A percentile compares a stretch with the other conserved stretches of the same genome.
phyloP scores from a whole-genome alignment of 2,888 invertebrate genomes.

The Parochlus steinenii region DNA sequence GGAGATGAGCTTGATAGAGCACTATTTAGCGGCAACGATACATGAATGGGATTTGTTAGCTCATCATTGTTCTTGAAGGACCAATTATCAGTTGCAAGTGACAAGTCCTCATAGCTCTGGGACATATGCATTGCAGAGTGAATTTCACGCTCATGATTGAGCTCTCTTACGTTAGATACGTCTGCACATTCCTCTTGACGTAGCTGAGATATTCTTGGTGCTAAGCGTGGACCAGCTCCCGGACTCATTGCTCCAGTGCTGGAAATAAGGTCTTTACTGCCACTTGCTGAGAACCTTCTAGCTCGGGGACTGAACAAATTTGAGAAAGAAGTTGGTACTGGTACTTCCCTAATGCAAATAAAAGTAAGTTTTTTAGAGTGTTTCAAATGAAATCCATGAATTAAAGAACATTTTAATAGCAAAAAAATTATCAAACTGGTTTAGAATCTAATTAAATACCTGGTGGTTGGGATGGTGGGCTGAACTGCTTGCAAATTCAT shows the following conservation, averaged over 20 bases:
- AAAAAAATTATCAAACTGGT: too few species aligned
- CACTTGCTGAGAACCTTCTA: slow-evolving; percentile 10
- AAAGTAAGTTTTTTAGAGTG: too few species aligned
- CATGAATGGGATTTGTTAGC: slow-evolving; percentile 30
- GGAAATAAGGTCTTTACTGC: neutral
- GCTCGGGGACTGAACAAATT: slow-evolving; percentile 6
- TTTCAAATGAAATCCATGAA: too few species aligned
- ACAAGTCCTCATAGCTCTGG: slow-evolving; percentile 85
- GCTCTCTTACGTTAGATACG: slow-evolving; percentile 63
- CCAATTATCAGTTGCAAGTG: slow-evolving; percentile 44
- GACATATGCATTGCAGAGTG: slow-evolving; percentile 88
- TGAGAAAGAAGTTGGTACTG: neutral
- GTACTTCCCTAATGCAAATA: neutral
- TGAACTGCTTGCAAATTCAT: too few species aligned
- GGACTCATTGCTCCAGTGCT: slow-evolving; percentile 6
- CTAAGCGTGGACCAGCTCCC: slow-evolving; percentile 43
- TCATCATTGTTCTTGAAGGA: slow-evolving; percentile 37
- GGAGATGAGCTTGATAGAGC: slow-evolving; percentile 38
- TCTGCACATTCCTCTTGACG: slow-evolving; percentile 80
- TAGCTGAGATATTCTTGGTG: slow-evolving; percentile 75
- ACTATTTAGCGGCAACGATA: slow-evolving; percentile 29
- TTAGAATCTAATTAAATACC: too few species aligned
- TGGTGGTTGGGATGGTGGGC: too few species aligned
- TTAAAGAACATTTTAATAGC: too few species aligned
- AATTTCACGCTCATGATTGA: slow-evolving; percentile 80